Percentiles rank a stretch among this genome's conserved stretches.
Evolutionary conservation across 2,797 vertebrate species (phyloP).

Genomic region (Coilia nasus): DNA sequence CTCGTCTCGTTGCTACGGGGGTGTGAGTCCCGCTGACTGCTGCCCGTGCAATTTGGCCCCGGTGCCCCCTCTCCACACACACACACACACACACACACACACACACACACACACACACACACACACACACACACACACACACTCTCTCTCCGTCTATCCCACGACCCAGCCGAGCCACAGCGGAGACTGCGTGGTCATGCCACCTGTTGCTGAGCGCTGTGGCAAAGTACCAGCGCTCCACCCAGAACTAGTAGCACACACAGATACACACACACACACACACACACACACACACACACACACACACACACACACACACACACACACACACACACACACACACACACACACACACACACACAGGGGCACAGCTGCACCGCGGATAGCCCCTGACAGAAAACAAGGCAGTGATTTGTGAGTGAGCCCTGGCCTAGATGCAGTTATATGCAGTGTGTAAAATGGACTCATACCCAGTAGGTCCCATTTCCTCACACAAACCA

Average conservation of each 20-base stretch:
- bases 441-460: neutral
- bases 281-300: conserved; percentile 43
- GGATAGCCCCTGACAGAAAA: neutral
- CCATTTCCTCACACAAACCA: too few relatives aligned
- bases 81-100: conserved; percentile 37
- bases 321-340: conserved; percentile 37
- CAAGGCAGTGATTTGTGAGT: too few relatives aligned
- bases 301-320: conserved; percentile 14
- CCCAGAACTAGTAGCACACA: neutral
- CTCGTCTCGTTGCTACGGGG: conserved; percentile 11
- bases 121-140: neutral
- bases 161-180: neutral
- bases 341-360: conserved; percentile 31
- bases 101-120: conserved; percentile 29
- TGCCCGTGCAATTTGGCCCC: conserved; percentile 25
- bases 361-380: conserved; percentile 24
- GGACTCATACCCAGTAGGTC: neutral
- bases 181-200: neutral
- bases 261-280: conserved; percentile 3
- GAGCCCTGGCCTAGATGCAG: neutral
- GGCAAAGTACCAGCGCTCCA: neutral
- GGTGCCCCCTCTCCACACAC: neutral
- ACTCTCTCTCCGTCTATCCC: neutral
- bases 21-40: conserved; percentile 14
- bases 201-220: neutral